A percentile compares a stretch with the other conserved stretches of the same genome.
Conservation (phyloP, 1,140 invertebrate genomes). For the Schlechtendalia chinensis region DNA sequence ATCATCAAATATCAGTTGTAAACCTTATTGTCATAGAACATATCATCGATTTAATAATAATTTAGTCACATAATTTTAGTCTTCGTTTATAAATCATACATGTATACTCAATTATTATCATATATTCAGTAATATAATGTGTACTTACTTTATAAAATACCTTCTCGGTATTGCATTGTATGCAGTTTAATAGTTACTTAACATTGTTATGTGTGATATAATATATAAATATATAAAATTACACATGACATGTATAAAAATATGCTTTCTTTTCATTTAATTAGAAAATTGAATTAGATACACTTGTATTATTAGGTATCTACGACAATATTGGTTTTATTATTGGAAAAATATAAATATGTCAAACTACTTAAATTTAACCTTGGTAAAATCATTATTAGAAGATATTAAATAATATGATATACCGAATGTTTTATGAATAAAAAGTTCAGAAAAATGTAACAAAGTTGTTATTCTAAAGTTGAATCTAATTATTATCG, state of each 20-base stretch:
- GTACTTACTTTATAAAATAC: not conserved
- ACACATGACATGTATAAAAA: not conserved
- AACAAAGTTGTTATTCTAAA: too few relatives aligned
- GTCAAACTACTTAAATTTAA: not conserved
- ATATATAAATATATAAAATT: not conserved
- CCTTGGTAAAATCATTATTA: too few relatives aligned
- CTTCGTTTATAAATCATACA: not conserved
- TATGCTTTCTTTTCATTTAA: not conserved
- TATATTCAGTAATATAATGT: not conserved
- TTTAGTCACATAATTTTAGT: not conserved
- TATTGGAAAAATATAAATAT: not conserved
- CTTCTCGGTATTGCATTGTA: not conserved
- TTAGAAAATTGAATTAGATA: not conserved
- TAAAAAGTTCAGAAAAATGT: too few relatives aligned
- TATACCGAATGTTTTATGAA: too few relatives aligned
- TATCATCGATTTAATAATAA: not conserved
- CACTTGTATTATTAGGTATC: not conserved
- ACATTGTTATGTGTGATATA: not conserved
- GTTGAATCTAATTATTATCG: too few relatives aligned
- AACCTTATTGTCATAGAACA: not conserved
- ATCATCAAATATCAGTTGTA: not conserved
- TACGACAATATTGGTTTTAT: not conserved
- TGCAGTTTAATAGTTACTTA: not conserved
- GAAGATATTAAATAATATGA: too few relatives aligned
- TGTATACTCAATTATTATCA: not conserved